Evolutionary conservation across 1,140 invertebrate genomes (phyloP), one percentile per base, ranked within the genome.

Genomic region (Linepithema humile): DNA sequence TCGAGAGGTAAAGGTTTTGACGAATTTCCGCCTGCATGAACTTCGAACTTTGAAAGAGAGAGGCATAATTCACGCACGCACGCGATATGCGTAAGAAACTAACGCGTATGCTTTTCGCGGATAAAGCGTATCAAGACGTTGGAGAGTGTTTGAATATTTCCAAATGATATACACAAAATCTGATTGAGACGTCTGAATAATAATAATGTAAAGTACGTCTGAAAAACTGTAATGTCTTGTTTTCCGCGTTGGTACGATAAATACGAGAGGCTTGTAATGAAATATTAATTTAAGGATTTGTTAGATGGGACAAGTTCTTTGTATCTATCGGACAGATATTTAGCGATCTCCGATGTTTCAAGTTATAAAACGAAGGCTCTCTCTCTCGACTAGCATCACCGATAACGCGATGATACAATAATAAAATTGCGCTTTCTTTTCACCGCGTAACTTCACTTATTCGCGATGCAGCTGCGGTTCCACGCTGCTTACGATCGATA

Each of bases 351-450:
- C 48, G n/a, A 57, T 70, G 65, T 43, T 70, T 80, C 15, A 69
- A 4, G 20, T 17, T 43, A 6, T 17, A 70, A 88, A 84, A 88
- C 82, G 60, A 84, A 87, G 75, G 85, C 67, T 86, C 40, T 83
- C 40, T 62, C 69, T 87, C 74, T 80, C 70, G 69, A 84, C 85
- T 88, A 85, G 85, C 65, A 75, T 69, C 35, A 55, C 45, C 73
- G 73, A 29, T 32, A 48, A 38, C 4, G 12, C 48, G n/a, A 26
- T 29, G 10, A 55, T 6, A 57, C 23, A 23, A 57, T n/a, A 40
- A 82, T 65, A 60, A 73, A 60, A 35, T 2, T 38, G 20, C 38
- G 40, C 23, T 50, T 57, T 23, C 15, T 48, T 70, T 48, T 64
- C 59, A 64, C 35, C 15, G 48, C 69, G 75, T 78, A 29, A 78